Evolutionary conservation across 1,140 invertebrate species (phyloP), one percentile per base, ranked within the genome.

Genomic region (Macrosteles quadrilineatus): DNA sequence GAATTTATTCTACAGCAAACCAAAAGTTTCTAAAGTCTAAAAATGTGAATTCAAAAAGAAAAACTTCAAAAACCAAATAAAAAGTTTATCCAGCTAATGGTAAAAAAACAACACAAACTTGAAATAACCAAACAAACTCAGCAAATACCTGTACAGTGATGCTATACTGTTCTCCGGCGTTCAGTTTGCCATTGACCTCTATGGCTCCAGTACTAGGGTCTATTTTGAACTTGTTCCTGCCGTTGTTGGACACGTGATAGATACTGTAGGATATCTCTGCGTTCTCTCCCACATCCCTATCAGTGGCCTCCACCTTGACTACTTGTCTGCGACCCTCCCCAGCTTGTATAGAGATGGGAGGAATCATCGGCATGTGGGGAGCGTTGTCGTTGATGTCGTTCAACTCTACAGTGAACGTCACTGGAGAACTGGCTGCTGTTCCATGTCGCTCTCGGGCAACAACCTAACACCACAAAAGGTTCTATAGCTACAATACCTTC

Each of bases 191-290:
- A 53, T 69, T 75, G 25, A 81, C 78, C 67, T 84, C 79, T 2
- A 96, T 88, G 36, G 88, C 82, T 21, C 94, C 94, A 14, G 87
- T 90, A 67, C 85, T 84, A n/a, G 89, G 86, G 77, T 96, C 88
- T 71, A 96, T 94, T 74, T 86, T 87, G 76, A 96, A 96, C 78
- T 93, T 94, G 65, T 89, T 90, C 32, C 86, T 84, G 0, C 93
- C 94, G 78, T 94, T 95, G 78, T 95, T 96, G 45, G 92, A 94
- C 2, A 96, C 91, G 80, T 95, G 93, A 77, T 93, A 91, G 70
- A 96, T 92, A 70, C 87, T 89, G 81, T 95, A 96, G 4, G 86
- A 87, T 59, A 96, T 86, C 55, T 88, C 85, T 1, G 93, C 92
- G 80, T 95, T 94, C 69, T 90, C 87, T 45, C 91, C 93, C 74